Conservation (phyloP, 2,113 vertebrate genomes). For the Prionailurus viverrinus region DNA sequence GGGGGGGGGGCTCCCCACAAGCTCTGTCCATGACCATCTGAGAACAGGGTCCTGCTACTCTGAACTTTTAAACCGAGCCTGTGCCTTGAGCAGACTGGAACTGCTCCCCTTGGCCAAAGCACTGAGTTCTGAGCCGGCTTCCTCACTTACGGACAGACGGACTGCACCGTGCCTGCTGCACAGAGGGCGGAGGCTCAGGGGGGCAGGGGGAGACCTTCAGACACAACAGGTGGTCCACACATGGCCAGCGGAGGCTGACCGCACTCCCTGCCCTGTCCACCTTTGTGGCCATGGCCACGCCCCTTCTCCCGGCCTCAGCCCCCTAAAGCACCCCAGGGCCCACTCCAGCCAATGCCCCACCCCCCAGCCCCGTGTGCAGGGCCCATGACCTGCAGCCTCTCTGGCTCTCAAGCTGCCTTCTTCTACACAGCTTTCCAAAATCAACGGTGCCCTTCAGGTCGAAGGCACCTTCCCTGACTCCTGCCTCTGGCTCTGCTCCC, state of each 20-base stretch:
- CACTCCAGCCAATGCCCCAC: not conserved
- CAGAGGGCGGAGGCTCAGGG: not conserved
- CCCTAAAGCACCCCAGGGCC: not conserved
- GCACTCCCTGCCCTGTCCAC: not conserved
- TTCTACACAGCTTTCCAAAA: too few species aligned
- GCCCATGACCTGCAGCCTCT: not conserved
- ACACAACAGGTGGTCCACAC: fast-evolving
- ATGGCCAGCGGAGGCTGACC: fast-evolving
- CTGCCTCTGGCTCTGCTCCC: not conserved
- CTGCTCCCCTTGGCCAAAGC: not conserved
- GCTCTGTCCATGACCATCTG: fast-evolving
- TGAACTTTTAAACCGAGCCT: fast-evolving
- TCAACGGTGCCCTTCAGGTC: too few species aligned
- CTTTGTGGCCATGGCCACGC: fast-evolving
- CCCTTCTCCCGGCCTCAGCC: not conserved
- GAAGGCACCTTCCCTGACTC: fast-evolving
- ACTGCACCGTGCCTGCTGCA: fast-evolving
- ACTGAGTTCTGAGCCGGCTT: fast-evolving
- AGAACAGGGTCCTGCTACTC: not conserved
- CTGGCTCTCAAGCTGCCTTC: too few species aligned
- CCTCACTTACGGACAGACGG: not conserved
- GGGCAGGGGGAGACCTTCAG: not conserved
- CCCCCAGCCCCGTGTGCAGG: not conserved
- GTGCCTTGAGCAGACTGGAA: not conserved
- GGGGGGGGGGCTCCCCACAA: too few species aligned